Conservation (phyloP, 2,797 vertebrate species). For the Tragopan temminckii region DNA sequence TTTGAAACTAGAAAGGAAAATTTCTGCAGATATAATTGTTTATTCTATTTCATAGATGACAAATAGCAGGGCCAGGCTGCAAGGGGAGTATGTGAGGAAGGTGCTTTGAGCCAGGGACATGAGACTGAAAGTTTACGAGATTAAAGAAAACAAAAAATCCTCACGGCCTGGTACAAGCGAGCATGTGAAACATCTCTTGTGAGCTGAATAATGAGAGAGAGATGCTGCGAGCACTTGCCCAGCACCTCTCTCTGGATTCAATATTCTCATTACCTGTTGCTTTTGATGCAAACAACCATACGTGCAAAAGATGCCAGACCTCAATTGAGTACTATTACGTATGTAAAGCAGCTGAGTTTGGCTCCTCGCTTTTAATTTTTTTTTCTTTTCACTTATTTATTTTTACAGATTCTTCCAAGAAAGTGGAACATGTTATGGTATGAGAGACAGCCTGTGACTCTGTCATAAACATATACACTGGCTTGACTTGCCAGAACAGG, state of each 20-base stretch:
- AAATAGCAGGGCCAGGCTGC: background rate
- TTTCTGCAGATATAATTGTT: background rate
- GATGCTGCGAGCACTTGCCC: background rate
- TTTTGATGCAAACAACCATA: background rate
- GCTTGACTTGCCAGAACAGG: rapidly evolving
- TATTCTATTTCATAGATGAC: constrained; percentile 1
- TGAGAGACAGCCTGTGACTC: background rate
- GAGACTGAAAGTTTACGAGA: background rate
- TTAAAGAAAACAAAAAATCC: background rate
- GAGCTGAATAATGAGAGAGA: background rate
- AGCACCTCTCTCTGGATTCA: background rate
- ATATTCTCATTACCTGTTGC: background rate
- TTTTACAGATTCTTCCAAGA: background rate
- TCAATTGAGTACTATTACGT: background rate
- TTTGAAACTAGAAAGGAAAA: background rate
- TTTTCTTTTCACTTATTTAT: background rate
- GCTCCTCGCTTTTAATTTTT: background rate
- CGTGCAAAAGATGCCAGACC: background rate
- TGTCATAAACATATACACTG: background rate
- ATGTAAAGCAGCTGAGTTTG: background rate
- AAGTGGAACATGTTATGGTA: background rate
- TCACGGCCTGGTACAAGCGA: background rate
- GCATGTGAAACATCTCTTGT: background rate
- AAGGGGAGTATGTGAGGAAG: background rate
- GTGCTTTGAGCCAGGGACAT: background rate